Base-by-base conservation (phyloP, 1,140 invertebrate species). In the Mamestra configurata region DNA sequence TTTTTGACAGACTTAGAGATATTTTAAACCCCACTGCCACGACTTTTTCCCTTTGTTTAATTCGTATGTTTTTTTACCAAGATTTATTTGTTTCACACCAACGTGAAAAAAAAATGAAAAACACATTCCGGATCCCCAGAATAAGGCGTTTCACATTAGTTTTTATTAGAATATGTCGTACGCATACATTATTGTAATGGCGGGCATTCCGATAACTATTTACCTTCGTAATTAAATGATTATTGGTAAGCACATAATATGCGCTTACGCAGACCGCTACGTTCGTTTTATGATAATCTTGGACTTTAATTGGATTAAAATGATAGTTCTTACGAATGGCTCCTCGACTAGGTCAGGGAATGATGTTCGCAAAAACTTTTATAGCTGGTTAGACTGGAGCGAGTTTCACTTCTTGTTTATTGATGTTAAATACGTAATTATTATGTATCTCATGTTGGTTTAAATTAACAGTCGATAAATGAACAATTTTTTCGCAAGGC, bases 211-310 rank as follows among this genome's bases (percentile, higher is more conserved):
- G 57, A 77, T 77, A 53, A 53, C 43, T 71, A 70, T 78, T 78
- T 78, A 78, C 77, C 75, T 70, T 70, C 55, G 61, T 82, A 84
- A 84, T 84, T 82, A 82, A 77, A 79, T 79, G 81, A 82, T 84
- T 81, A 81, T 82, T 84, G 79, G 71, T 73, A 82, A 84, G 55
- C 40, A 79, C 72, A 75, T 84, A 84, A 80, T 84, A 49, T 73
- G 75, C 53, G 72, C 59, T 78, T 79, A 43, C 35, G 71, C 10
- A 20, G 27, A 75, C 68, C 79, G 75, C 68, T 81, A 46, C 35
- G 20, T 70, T 31, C 18, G 35, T 68, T 77, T 81, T 81, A 81
- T 70, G 73, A 72, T 70, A 61, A 81, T 73, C 61, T 49, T 49
- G 24, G 18, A 37, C 40, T 59, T 40, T 73, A 80, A 83, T 80